Evolutionary conservation across 2,113 vertebrate species (phyloP), one percentile per base, ranked within the genome.

Genomic region (Cyphomyrus plagiostoma): DNA sequence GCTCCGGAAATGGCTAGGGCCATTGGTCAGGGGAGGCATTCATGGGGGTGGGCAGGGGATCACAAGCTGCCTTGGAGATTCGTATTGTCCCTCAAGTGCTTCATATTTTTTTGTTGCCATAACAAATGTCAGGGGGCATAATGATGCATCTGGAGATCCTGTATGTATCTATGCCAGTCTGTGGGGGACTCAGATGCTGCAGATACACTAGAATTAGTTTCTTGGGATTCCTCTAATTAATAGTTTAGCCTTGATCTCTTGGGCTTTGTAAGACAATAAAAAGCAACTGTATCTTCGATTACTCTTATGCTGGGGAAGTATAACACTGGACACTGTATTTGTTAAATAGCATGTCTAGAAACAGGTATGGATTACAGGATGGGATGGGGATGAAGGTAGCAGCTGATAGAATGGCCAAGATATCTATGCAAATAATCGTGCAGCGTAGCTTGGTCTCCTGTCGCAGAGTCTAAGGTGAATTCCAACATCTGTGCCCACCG

Each of bases 21-120:
- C 87, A 66, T 87, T 89, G 86, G 66, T 49, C 86, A 30, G 86
- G 84, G 62, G 53, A 53, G 89, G 92, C 91, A 90, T 94, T 94
- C 93, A 92, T 56, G 48, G 92, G 91, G 93, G 93, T 95, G 91
- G 94, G 77, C 15, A 0, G 90, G 91, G 92, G 93, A 93, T 95
- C 92, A 94, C 74, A 92, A 93, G 91, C 90, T 92, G 90, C 89
- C 89, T 88, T 52, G 77, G 91, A 91, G 93, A 94, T 89, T 88
- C 89, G 86, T 90, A 91, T 91, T 88, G 91, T 89, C 92, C 92
- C 91, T 87, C 92, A 91, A 90, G 39, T 39, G 21, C 17, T 89
- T 85, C 80, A 83, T 82, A 35, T 23, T 50, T 56, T 77, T 53
- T 46, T 45, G 30, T 8, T 49, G 11, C 21, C 9, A 39, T 46